Evolutionary conservation across 2,888 invertebrate species (phyloP).

Genomic region (Epirrhoe alternata): DNA sequence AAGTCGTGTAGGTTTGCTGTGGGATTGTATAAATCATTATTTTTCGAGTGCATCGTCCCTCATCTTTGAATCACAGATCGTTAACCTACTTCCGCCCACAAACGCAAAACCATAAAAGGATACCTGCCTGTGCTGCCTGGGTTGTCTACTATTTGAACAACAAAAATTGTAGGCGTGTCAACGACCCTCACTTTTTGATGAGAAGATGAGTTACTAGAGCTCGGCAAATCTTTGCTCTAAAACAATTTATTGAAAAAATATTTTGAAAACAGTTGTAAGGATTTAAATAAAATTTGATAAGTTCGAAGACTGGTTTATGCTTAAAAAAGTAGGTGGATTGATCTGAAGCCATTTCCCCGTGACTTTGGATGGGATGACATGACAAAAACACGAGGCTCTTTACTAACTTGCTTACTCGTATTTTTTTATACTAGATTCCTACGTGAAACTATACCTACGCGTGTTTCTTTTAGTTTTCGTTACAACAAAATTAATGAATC

Average conservation of each 20-base stretch:
- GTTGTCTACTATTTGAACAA: slow-evolving; percentile 51
- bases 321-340: too few relatives aligned
- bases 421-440: too few relatives aligned
- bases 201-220: slow-evolving; percentile 16
- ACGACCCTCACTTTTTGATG: slow-evolving; percentile 44
- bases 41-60: slow-evolving; percentile 57
- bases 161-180: slow-evolving; percentile 54
- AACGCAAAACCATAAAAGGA: slow-evolving; percentile 49
- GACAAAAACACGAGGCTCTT: too few relatives aligned
- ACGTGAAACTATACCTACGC: too few relatives aligned
- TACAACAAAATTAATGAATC: too few relatives aligned
- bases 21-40: slow-evolving; percentile 21
- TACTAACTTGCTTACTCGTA: too few relatives aligned
- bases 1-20: slow-evolving; percentile 10
- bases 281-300: too few relatives aligned
- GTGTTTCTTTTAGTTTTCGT: too few relatives aligned
- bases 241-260: neutral
- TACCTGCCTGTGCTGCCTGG: slow-evolving; percentile 33
- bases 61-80: slow-evolving; percentile 65
- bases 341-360: too few relatives aligned
- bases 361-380: too few relatives aligned
- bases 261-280: too few relatives aligned
- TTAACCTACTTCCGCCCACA: slow-evolving; percentile 73
- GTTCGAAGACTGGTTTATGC: too few relatives aligned
- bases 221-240: neutral